phyloP scores from a whole-genome alignment of 2,888 invertebrate genomes.

The Cepaea hortensis region DNA sequence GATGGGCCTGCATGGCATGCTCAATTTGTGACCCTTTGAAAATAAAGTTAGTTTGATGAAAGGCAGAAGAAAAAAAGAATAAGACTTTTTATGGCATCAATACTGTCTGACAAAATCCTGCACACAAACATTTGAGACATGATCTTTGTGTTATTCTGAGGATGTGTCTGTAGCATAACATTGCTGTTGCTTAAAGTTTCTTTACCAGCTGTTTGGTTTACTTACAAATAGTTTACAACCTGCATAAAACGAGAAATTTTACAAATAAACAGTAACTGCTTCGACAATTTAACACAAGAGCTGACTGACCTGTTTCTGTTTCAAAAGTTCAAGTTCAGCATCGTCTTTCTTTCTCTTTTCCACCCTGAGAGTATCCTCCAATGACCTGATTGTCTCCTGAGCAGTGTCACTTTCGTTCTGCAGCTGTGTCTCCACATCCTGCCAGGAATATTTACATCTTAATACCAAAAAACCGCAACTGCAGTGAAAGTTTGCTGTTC shows the following conservation, averaged over 20 bases:
- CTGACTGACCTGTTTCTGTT: constrained; percentile 76
- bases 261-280: not conserved
- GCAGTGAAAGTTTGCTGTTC: no score
- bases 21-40: no score
- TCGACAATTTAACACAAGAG: not conserved
- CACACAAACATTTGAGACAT: not conserved
- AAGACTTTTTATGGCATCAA: no score
- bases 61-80: no score
- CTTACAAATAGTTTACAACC: no score
- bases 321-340: constrained; percentile 76
- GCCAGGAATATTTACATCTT: constrained; percentile 17
- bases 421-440: constrained; percentile 78
- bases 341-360: constrained; percentile 76
- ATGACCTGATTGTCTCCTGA: constrained; percentile 76
- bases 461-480: not conserved
- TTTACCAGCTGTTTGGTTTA: no score
- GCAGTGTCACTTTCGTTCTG: constrained; percentile 77
- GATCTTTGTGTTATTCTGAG: not conserved
- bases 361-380: constrained; percentile 78
- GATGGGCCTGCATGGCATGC: no score
- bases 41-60: no score
- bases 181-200: no score
- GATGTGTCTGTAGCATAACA: not conserved
- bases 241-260: not conserved
- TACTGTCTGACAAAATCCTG: no score